These are phyloP conservation scores for Polyommatus iphigenia DNA, from an alignment of 2,888 invertebrate genomes.

Conservation along the genomic window DNA sequence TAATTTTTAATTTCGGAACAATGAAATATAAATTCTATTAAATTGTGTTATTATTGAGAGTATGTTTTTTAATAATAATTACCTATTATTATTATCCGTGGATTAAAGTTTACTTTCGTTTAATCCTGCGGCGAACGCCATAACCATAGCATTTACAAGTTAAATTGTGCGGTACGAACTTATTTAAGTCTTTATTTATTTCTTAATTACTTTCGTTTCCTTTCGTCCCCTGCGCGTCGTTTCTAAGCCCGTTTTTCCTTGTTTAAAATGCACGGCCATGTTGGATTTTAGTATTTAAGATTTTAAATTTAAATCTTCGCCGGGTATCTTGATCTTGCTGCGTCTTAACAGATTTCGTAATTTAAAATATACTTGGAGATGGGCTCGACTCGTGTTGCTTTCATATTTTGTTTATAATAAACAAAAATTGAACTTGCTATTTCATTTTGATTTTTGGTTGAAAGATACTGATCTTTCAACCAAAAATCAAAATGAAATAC, in stretches of 20 bases:
- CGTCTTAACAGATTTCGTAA: background rate
- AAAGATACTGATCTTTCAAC: too few species aligned
- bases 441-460: too few species aligned
- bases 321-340: background rate
- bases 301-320: constrained; percentile 35
- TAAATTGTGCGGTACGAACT: constrained; percentile 1
- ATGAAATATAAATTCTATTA: background rate
- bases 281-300: constrained; percentile 35
- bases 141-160: constrained; percentile 4
- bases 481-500: too few species aligned
- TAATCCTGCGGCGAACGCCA: background rate
- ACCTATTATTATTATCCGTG: background rate
- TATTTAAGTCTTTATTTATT: constrained; percentile 21
- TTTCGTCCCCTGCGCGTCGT: constrained; percentile 22
- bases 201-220: constrained; percentile 23
- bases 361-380: background rate
- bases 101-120: background rate
- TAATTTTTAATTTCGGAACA: too few species aligned
- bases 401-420: background rate
- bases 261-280: constrained; percentile 35
- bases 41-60: background rate
- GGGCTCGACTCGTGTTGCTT: background rate
- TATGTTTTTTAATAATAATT: background rate
- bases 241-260: constrained; percentile 28
- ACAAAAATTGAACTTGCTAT: background rate